Evolutionary conservation across 2,797 vertebrate genomes (phyloP), one percentile per base, ranked within the genome.

Genomic region (Novumbra hubbsi): DNA sequence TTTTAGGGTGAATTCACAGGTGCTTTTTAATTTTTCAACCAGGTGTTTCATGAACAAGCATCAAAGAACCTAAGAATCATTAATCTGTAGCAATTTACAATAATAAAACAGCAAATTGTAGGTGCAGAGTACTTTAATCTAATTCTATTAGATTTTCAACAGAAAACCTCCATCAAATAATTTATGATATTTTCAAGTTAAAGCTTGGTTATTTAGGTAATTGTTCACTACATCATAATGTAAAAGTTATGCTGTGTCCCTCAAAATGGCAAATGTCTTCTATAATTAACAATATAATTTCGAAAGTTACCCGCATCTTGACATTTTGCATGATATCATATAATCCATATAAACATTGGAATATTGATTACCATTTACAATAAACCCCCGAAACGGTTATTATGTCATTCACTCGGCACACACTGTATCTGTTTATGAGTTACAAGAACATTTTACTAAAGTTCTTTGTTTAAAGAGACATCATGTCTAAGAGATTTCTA

Each of bases 151-250:
- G 93, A 92, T 94, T 93, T 90, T 92, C 88, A 90, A 88, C 89
- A 91, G 92, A 94, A 94, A 93, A 92, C 92, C 92, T 93, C 93
- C 93, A 93, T 93, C 92, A 93, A 87, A 91, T 92, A 89, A 93
- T 94, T 92, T 93, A 92, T 94, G n/a, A n/a, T n/a, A n/a, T 93
- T 94, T 89, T 89, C 84, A 87, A 92, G 85, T 91, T 91, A 90
- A 91, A 88, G 90, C 89, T 89, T 92, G 93, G 92, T 94, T 93
- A 94, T 94, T 93, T 92, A 93, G 92, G 92, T 94, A 93, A 94
- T 93, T 93, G 92, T 94, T 92, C 92, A 89, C 89, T 85, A 90
- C 92, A 92, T 91, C 88, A 89, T 89, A 91, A 90, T 88, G 90
- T 91, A 88, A 88, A 90, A 91, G 86, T n/a, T 89, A 89, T 89